Evolutionary conservation across 2,888 invertebrate species (phyloP).

Genomic region (Eupithecia tripunctaria): DNA sequence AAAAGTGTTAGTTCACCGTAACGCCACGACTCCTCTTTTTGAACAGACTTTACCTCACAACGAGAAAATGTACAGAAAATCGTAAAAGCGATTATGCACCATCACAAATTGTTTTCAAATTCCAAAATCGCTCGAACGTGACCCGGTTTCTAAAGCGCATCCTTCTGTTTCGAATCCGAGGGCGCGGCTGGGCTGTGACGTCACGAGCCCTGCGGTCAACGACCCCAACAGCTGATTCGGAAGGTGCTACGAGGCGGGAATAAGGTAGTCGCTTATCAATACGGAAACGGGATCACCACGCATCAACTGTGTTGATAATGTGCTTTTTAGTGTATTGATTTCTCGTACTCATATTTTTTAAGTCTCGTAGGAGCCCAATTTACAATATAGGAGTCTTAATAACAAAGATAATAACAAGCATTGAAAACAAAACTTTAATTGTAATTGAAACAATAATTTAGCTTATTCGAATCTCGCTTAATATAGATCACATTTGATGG

Average conservation of each 20-base stretch:
- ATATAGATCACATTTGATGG: too few relatives aligned
- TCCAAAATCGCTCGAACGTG: slow-evolving; percentile 15
- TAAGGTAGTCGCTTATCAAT: slow-evolving; percentile 2
- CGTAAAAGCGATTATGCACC: slow-evolving; percentile 5
- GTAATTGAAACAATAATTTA: too few relatives aligned
- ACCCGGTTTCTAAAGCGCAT: slow-evolving; percentile 10
- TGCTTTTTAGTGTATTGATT: too few relatives aligned
- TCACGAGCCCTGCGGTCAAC: slow-evolving; percentile 70
- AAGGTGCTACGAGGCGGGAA: slow-evolving; percentile 1
- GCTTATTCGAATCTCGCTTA: too few relatives aligned
- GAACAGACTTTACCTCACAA: background rate
- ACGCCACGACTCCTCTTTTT: too few relatives aligned
- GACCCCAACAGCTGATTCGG: slow-evolving; percentile 70
- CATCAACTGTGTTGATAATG: background rate
- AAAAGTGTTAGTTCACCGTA: too few relatives aligned
- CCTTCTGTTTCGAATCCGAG: slow-evolving; percentile 32
- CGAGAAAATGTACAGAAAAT: background rate
- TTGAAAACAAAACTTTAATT: too few relatives aligned
- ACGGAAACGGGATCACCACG: background rate
- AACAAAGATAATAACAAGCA: too few relatives aligned
- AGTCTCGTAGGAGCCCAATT: too few relatives aligned
- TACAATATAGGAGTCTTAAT: too few relatives aligned
- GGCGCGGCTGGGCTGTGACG: slow-evolving; percentile 72
- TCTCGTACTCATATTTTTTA: too few relatives aligned
- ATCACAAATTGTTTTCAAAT: slow-evolving; percentile 15